A percentile compares a stretch with the other conserved stretches of the same genome.
These are phyloP conservation scores for Tridacna gigas DNA, from an alignment of 2,888 invertebrate species.

Conservation along the genomic window DNA sequence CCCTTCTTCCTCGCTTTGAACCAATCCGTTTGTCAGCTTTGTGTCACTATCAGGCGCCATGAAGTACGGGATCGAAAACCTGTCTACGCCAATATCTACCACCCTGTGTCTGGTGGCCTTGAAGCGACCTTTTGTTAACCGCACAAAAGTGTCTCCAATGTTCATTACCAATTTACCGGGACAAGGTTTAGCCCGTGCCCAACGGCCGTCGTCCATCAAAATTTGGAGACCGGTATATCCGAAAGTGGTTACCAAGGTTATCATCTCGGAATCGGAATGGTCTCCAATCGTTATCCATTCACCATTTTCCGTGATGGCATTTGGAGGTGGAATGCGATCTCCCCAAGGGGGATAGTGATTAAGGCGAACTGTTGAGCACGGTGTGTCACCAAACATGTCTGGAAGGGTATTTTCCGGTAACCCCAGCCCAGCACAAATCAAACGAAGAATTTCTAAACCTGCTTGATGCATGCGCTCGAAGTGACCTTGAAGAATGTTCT, in stretches of 20 bases:
- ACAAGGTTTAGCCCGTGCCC: conserved; percentile 9
- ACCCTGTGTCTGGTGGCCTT: conserved; percentile 19
- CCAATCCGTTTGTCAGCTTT: background rate
- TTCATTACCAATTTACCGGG: conserved; percentile 24
- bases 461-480: conserved; percentile 21
- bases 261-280: conserved; percentile 24
- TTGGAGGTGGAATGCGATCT: conserved; percentile 2
- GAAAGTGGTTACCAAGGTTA: conserved; percentile 16
- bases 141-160: conserved; percentile 16
- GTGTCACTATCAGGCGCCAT: conserved; percentile 20
- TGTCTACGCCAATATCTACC: conserved; percentile 9
- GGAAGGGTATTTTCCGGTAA: conserved; percentile 17
- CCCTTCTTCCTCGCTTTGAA: background rate
- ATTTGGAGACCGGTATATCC: conserved; percentile 14
- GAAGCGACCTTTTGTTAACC: conserved; percentile 13
- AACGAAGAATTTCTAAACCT: conserved; percentile 11
- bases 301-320: conserved; percentile 12
- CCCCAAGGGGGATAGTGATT: conserved; percentile 22
- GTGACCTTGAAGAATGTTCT: conserved; percentile 13
- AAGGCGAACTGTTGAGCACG: conserved; percentile 10
- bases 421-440: conserved; percentile 5
- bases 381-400: conserved; percentile 21
- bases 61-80: conserved; percentile 20
- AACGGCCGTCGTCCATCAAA: conserved; percentile 8
- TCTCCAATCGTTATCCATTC: conserved; percentile 14